Evolutionary conservation across 1,140 invertebrate genomes (phyloP), one percentile per base, ranked within the genome.

Genomic region (Samia ricini): DNA sequence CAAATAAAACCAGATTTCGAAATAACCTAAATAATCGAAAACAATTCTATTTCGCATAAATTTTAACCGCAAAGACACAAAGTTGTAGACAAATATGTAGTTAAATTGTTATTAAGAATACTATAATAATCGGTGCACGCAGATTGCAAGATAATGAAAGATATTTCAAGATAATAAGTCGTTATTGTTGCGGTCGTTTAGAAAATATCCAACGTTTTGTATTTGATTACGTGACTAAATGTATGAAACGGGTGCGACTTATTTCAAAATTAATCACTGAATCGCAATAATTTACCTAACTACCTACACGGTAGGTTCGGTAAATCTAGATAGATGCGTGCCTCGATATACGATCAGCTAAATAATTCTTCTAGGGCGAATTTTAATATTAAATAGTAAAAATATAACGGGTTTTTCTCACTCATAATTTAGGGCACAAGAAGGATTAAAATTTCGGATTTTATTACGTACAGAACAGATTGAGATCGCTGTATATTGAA

Each of bases 101-200:
- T 74, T 71, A 69, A 71, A 64, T 66, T 60, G 55, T 55, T 64
- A 58, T 63, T 63, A 55, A 61, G 36, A 42, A 58, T 52, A 22
- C 20, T n/a, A n/a, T 52, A 60, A 54, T 52, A 60, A 49, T 49
- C 12, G 21, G 33, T 42, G 33, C 33, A 42, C 33, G 19, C 23
- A 50, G 12, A 50, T 22, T 49, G n/a, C 36, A 15, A 59, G 36
- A 59, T 59, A 49, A 59, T 49, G 21, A 56, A 19, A 24, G 20
- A 24, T 49, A 21, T 50, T 49, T 50, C 33, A 50, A 10, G 36
- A 59, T 59, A 59, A 59, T 49, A 59, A n/a, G 49, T 24, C 20
- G 36, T 48, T 49, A 59, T 50, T n/a, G 36, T 48, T 59, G 57
- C 42, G 22, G 42, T 59, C 23, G 21, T 24, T 21, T 50, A 22